Base-by-base conservation (phyloP, 2,113 vertebrate genomes). In the Embiotoca jacksoni region DNA sequence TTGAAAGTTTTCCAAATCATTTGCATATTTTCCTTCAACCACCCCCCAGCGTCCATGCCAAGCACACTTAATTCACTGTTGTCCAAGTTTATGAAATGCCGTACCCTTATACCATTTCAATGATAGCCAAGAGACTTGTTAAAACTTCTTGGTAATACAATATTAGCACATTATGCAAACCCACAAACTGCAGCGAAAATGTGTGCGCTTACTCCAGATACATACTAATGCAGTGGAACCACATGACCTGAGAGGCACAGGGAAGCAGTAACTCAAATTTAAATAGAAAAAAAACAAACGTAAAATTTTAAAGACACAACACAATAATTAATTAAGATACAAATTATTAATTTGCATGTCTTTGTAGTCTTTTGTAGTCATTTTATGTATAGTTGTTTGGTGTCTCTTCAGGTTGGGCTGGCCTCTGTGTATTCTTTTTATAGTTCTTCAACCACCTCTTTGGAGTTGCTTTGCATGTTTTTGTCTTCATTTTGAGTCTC, bases 81-180 rank as follows among this genome's bases (percentile, higher is more conserved):
- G 68, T 77, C 57, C 63, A 55, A 49, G 59, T 65, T 73, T 59
- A 78, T 54, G 32, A 55, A 70, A 78, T 1, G 46, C 63, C 68
- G 60, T 50, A 70, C 11, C 58, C 58, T 74, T 33, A 55, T 64
- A 68, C 69, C 15, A 65, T 84, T 81, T 78, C 44, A 72, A 15
- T 63, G 52, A 52, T 33, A 67, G 72, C 72, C 44, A 62, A 46
- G 30, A 58, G 63, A 72, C 69, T 63, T 72, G 41, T 75, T 80
- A 80, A 80, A 58, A 75, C 61, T 32, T 70, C 23, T 23, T 23
- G 23, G 23, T 23, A 74, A 73, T 78, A 52, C 47, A n/a, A 3
- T 75, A 72, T 80, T 75, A 64, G 66, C 46, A 61, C 66, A 80
- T 83, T 66, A 84, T 72, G 61, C 59, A 60, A 64, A 55, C 23